Percentiles rank a stretch among this genome's conserved stretches.
Evolutionary conservation across 1,140 invertebrate genomes (phyloP).

Genomic region (Cyphomyrmex costatus): DNA sequence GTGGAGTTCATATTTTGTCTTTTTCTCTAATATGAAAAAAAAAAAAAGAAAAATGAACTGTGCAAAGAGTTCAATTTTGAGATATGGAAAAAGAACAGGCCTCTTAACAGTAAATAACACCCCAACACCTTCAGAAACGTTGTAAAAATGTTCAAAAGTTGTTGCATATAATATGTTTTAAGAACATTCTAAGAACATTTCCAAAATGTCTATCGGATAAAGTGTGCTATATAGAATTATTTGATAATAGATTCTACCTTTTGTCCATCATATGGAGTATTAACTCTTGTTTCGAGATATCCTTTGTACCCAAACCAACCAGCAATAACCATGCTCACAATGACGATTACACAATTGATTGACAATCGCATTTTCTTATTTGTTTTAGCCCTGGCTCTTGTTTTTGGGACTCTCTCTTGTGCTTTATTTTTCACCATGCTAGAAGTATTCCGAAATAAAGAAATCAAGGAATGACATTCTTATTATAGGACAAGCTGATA

Average conservation of each 20-base stretch:
- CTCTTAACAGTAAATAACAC: too few species aligned
- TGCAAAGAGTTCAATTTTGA: too few species aligned
- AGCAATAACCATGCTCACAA: constrained; percentile 88
- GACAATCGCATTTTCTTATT: constrained; percentile 67
- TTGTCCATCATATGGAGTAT: constrained; percentile 93
- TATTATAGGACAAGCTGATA: too few species aligned
- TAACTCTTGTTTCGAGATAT: constrained; percentile 95
- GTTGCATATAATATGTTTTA: too few species aligned
- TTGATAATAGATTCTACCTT: constrained; percentile 86
- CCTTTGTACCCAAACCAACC: constrained; percentile 92
- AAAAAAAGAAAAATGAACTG: too few species aligned
- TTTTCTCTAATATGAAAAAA: too few species aligned
- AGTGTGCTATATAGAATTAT: background rate
- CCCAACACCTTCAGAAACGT: too few species aligned
- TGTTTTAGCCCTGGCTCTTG: constrained; percentile 68
- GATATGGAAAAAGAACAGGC: too few species aligned
- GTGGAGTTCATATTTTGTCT: too few species aligned
- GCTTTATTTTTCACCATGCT: constrained; percentile 65
- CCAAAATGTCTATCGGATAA: too few species aligned
- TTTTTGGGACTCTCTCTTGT: constrained; percentile 68
- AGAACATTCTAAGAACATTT: too few species aligned
- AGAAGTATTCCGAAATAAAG: constrained; percentile 46
- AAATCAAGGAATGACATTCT: background rate
- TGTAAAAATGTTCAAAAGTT: too few species aligned
- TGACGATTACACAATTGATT: constrained; percentile 73